phyloP scores from a whole-genome alignment of 30 jellyfish, hydroid and myxozoan species.

The Aurelia aurita region DNA sequence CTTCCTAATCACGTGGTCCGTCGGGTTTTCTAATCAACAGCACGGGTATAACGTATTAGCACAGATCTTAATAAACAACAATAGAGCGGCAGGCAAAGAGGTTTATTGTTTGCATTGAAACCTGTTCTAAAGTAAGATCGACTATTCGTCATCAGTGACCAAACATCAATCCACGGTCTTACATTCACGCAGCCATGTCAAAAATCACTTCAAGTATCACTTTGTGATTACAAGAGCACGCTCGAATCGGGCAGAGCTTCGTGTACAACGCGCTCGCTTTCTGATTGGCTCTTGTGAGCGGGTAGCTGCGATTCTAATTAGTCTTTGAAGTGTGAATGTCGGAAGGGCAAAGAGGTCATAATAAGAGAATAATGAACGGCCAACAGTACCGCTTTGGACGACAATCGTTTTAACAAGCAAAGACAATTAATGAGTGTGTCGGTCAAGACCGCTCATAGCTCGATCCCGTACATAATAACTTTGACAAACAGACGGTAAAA shows the following conservation, averaged over 20 bases:
- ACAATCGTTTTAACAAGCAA: slow-evolving; percentile 77
- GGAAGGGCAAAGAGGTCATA: slow-evolving; percentile 83
- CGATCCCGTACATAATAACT: slow-evolving; percentile 57
- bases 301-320: slow-evolving; percentile 81
- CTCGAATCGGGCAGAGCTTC: slow-evolving; percentile 32
- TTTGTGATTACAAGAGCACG: slow-evolving; percentile 3
- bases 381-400: slow-evolving; percentile 65
- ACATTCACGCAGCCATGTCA: slow-evolving; percentile 57
- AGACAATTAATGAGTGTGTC: slow-evolving; percentile 71
- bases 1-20: slow-evolving; percentile 60
- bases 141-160: slow-evolving; percentile 65
- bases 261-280: slow-evolving; percentile 48
- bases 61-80: slow-evolving; percentile 77
- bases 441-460: slow-evolving; percentile 64
- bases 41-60: slow-evolving; percentile 85
- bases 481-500: slow-evolving; percentile 72
- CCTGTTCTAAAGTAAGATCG: slow-evolving; percentile 67
- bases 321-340: slow-evolving; percentile 86
- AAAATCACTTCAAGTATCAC: slow-evolving; percentile 36
- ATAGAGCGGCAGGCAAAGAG: slow-evolving; percentile 77
- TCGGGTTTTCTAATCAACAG: slow-evolving; percentile 79
- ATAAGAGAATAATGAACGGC: slow-evolving; percentile 76
- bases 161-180: slow-evolving; percentile 50
- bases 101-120: slow-evolving; percentile 63
- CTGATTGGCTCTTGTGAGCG: slow-evolving; percentile 68